Conservation (phyloP, 1,140 invertebrate genomes). For the Drosophila mojavensis region DNA sequence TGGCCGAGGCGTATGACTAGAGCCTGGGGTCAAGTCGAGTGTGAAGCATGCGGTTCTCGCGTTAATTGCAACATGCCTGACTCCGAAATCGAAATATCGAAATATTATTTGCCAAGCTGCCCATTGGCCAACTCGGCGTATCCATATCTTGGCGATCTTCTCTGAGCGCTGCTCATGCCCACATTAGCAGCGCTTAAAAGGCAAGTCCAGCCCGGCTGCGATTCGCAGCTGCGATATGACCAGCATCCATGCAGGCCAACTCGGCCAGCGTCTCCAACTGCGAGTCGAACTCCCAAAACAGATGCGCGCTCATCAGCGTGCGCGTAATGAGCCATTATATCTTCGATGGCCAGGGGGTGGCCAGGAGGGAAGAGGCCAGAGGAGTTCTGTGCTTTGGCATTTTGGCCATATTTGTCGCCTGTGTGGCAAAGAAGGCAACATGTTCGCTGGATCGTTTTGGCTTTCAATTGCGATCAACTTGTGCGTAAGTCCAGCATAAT, state of each 20-base stretch:
- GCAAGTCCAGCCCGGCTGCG: conserved; percentile 8
- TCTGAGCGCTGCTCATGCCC: conserved; percentile 31
- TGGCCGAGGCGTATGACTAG: conserved; percentile 15
- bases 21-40: conserved; percentile 66
- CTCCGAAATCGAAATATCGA: conserved; percentile 12
- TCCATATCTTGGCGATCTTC: conserved; percentile 57
- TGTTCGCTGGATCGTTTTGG: conserved; percentile 16
- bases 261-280: conserved; percentile 14
- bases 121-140: conserved; percentile 47
- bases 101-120: conserved; percentile 59
- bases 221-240: conserved; percentile 62
- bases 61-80: conserved; percentile 39
- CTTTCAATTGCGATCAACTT: neutral
- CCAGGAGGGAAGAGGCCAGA: neutral
- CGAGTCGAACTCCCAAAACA: neutral
- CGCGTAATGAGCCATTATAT: conserved; percentile 71
- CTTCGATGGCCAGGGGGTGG: conserved; percentile 17
- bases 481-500: conserved; percentile 62
- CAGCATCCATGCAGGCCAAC: conserved; percentile 17
- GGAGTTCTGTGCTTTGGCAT: conserved; percentile 46
- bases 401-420: conserved; percentile 78
- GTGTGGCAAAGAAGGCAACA: conserved; percentile 43
- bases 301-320: conserved; percentile 51
- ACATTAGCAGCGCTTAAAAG: conserved; percentile 36
- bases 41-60: conserved; percentile 37